Base-by-base conservation (phyloP, 1,140 invertebrate species). In the Kradibia gibbosae region DNA sequence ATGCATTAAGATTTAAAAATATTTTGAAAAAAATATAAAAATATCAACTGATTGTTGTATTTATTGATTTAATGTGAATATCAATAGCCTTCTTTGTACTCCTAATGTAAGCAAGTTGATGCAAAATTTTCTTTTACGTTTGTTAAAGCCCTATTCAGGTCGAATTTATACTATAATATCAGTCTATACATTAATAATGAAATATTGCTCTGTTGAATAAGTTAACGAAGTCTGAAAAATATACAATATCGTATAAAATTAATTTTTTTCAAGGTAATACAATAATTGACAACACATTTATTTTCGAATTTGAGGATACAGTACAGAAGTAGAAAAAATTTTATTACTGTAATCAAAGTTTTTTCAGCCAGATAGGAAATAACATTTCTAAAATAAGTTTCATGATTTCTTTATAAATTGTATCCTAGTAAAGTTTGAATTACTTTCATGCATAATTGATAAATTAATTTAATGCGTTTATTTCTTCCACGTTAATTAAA, bases 401-500 rank as follows among this genome's bases (percentile, higher is more conserved):
- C 13, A 31, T 70, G 22, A 70, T 70, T 78, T 55, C 60, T 79
- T 81, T 48, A 74, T 53, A 36, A 67, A 80, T 77, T 70, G 34
- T 76, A 70, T 57, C n/a, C 36, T 13, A 53, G 75, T 60, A 34
- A 22, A 55, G 55, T 48, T 67, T 28, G 39, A 50, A 72, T 78
- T 81, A 83, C 34, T 70, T 83, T 76, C 31, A n/a, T 67, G 45
- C 76, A 77, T 72, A 83, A 77, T 73, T 75, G 45, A 82, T 36
- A 39, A 75, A 82, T 78, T 82, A 80, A 80, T 80, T 80, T 80
- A 80, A 73, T 73, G 78, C 53, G 31, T 39, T 78, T 45, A 20
- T 39, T 75, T 39, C 72, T 31, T 75, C 60, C 25, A 62, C 13
- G 34, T 81, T 75, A 81, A 81, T 81, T 75, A 81, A 81, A 75